These are phyloP conservation scores for Drusus annulatus DNA, from an alignment of 1,140 invertebrate genomes.

Conservation along the genomic window DNA sequence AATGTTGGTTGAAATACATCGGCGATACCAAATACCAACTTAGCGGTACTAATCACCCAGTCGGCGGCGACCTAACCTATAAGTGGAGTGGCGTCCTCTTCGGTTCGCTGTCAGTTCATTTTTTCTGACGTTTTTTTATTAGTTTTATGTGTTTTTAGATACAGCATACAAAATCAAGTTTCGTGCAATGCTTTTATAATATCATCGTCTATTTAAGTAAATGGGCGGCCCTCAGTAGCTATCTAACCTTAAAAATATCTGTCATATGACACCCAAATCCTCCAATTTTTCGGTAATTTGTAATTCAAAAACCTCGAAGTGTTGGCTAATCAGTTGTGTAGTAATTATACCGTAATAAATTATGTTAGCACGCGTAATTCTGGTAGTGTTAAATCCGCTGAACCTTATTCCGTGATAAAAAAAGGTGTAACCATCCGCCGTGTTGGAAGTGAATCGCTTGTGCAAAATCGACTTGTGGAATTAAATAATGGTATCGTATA, in stretches of 20 bases:
- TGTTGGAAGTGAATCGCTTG: constrained; percentile 2
- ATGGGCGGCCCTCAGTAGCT: constrained; percentile 37
- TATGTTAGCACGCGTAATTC: too few species aligned
- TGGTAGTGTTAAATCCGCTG: background rate
- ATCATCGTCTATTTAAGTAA: constrained; percentile 16
- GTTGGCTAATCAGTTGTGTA: background rate
- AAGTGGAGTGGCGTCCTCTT: constrained; percentile 43
- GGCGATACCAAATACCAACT: constrained; percentile 48
- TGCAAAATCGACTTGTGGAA: background rate
- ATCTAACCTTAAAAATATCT: constrained; percentile 38
- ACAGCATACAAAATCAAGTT: background rate
- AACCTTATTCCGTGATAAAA: background rate
- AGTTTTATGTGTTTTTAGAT: constrained; percentile 17
- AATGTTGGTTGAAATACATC: constrained; percentile 14
- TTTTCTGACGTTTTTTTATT: constrained; percentile 12
- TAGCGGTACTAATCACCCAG: constrained; percentile 10
- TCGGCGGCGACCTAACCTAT: constrained; percentile 47
- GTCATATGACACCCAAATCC: constrained; percentile 33
- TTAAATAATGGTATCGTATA: too few species aligned
- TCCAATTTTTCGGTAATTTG: background rate
- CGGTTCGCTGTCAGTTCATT: constrained; percentile 42
- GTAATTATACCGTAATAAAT: too few species aligned
- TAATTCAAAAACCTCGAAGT: background rate
- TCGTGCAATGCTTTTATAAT: constrained; percentile 1
- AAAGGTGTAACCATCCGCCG: constrained; percentile 26